Evolutionary conservation across 2,113 vertebrate species (phyloP).

Genomic region (Electrona antarctica): DNA sequence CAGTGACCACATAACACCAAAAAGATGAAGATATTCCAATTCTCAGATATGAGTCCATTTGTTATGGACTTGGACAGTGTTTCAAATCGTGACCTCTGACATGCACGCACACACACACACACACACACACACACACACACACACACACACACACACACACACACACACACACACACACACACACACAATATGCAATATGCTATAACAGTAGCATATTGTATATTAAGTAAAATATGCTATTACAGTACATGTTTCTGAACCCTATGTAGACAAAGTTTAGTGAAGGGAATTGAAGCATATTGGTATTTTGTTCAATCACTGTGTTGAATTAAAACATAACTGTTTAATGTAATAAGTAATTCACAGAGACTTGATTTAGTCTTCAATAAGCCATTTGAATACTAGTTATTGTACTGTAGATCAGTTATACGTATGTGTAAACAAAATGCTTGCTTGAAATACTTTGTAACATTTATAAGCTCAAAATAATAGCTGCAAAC

Average conservation of each 20-base stretch:
- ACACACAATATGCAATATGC: conserved; percentile 53
- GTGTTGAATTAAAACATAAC: conserved; percentile 46
- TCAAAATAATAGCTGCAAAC: conserved; percentile 40
- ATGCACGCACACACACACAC: background rate
- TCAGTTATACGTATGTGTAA: conserved; percentile 46
- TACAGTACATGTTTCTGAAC: conserved; percentile 58
- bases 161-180: no score
- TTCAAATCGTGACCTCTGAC: conserved; percentile 24
- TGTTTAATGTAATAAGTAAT: conserved; percentile 38
- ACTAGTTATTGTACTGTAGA: conserved; percentile 27
- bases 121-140: background rate
- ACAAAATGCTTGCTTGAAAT: conserved; percentile 70
- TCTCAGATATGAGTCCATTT: conserved; percentile 25
- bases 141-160: no score
- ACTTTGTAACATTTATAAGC: conserved; percentile 58
- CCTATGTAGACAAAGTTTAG: conserved; percentile 40
- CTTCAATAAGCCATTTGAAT: conserved; percentile 53
- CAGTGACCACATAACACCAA: no score
- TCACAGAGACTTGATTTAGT: conserved; percentile 42
- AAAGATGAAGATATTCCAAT: conserved; percentile 32
- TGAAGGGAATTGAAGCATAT: conserved; percentile 41
- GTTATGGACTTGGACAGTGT: conserved; percentile 24
- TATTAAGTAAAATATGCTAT: conserved; percentile 45
- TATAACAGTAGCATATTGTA: conserved; percentile 49
- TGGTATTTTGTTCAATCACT: conserved; percentile 37